Percentiles rank a stretch among this genome's conserved stretches.
phyloP scores from a whole-genome alignment of 37 sponge, comb jelly and placozoan genomes.

The Cliona cf. orientalis region DNA sequence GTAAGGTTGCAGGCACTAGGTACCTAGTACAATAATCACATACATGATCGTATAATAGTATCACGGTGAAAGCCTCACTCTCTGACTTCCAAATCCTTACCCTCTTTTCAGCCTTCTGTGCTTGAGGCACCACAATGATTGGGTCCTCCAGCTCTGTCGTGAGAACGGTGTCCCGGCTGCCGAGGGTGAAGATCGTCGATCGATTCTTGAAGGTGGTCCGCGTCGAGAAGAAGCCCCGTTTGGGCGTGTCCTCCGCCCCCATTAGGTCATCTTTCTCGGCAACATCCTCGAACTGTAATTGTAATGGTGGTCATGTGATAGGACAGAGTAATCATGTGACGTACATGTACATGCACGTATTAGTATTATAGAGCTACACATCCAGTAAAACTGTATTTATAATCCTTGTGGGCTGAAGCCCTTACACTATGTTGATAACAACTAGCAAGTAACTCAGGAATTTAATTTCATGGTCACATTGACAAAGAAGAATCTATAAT shows the following conservation, averaged over 20 bases:
- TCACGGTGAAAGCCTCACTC: too few species aligned
- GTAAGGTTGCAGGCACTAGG: too few species aligned
- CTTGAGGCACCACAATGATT: conserved; percentile 92
- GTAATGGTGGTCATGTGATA: too few species aligned
- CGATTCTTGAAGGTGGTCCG: conserved; percentile 80
- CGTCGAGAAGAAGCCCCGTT: conserved; percentile 81
- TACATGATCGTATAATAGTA: too few species aligned
- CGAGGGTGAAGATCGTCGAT: conserved; percentile 94
- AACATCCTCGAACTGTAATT: conserved; percentile 83
- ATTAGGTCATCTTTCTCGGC: conserved; percentile 96
- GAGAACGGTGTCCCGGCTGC: conserved; percentile 86
- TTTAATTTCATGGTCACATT: too few species aligned
- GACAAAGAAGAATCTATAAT: too few species aligned
- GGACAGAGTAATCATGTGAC: background rate
- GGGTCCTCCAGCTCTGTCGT: conserved; percentile 97
- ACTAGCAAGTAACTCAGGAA: too few species aligned
- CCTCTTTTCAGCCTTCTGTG: conserved; percentile 84
- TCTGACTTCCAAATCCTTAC: conserved; percentile 50
- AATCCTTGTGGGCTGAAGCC: too few species aligned
- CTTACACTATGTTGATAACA: background rate
- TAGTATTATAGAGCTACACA: too few species aligned
- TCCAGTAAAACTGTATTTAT: too few species aligned
- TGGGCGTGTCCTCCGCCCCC: conserved; percentile 91
- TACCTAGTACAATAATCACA: too few species aligned
- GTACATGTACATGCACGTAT: conserved; percentile 4